Evolutionary conservation across 2,797 vertebrate genomes (phyloP).

Genomic region (Morus bassanus): DNA sequence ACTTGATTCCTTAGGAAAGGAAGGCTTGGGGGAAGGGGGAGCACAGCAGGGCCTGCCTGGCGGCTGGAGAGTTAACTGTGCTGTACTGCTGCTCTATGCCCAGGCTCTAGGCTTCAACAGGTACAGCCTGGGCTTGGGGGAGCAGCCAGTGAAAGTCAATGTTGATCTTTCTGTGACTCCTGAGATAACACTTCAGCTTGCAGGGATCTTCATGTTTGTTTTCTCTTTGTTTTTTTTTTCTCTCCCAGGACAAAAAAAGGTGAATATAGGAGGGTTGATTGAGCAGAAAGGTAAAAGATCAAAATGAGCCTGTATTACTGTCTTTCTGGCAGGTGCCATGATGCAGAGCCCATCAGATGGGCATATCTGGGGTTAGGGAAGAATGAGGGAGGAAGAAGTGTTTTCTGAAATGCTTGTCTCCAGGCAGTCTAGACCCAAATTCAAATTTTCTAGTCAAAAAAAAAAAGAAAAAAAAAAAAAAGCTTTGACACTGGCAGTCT

Average conservation of each 20-base stretch:
- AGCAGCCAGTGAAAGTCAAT: not conserved
- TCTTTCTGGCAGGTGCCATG: not conserved
- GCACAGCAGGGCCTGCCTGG: not conserved
- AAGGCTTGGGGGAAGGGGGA: not conserved
- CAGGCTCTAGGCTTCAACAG: not conserved
- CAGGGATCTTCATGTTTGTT: not conserved
- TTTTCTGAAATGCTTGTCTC: constrained; percentile 17
- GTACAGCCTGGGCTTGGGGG: not conserved
- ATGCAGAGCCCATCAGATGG: not conserved
- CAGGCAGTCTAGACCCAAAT: not conserved
- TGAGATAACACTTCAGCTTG: not conserved
- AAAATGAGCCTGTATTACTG: not conserved
- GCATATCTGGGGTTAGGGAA: not conserved
- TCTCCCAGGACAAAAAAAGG: not conserved
- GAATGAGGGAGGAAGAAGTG: not conserved
- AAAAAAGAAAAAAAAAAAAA: too few relatives aligned
- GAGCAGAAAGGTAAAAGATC: not conserved
- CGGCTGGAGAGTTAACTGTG: not conserved
- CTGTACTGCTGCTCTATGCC: not conserved
- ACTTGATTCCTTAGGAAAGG: not conserved
- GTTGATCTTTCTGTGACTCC: not conserved
- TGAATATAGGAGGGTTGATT: not conserved
- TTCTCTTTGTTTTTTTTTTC: not conserved
- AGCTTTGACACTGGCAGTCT: not conserved
- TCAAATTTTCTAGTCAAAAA: not conserved